phyloP scores from a whole-genome alignment of 2,113 vertebrate genomes.

The Cryptomyrus ogoouensis region DNA sequence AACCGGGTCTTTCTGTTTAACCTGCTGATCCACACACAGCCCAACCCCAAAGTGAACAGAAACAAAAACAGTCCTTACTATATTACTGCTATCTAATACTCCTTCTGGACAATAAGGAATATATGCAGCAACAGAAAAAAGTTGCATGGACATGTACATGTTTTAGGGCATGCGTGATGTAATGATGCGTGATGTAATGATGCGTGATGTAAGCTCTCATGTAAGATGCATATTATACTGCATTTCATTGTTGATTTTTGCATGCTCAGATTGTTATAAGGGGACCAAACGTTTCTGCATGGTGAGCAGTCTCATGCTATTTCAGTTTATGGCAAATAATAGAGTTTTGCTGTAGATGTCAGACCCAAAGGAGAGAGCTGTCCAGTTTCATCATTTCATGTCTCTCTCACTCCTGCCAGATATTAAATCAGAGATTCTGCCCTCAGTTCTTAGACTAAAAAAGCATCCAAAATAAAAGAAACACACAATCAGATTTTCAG shows the following conservation, averaged over 20 bases:
- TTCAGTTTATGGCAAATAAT: background rate
- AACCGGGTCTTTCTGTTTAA: background rate
- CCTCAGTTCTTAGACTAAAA: background rate
- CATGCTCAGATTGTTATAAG: background rate
- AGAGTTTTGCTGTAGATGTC: background rate
- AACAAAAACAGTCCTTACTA: background rate
- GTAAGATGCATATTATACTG: background rate
- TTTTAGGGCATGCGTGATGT: background rate
- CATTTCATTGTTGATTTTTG: background rate
- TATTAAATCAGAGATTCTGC: background rate
- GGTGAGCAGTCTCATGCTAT: background rate
- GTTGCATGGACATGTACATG: background rate
- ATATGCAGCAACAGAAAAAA: background rate
- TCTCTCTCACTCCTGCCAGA: background rate
- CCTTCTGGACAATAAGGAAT: background rate
- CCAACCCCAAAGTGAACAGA: background rate
- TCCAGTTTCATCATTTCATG: background rate
- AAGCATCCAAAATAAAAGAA: background rate
- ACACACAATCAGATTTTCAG: conserved; percentile 10
- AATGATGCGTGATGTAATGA: background rate
- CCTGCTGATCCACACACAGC: background rate
- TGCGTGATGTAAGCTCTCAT: too few relatives aligned
- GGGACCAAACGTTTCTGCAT: background rate
- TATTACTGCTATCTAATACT: background rate
- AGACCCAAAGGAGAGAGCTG: background rate